Base-by-base conservation (phyloP, 2,888 invertebrate genomes). In the Spialia ferax region DNA sequence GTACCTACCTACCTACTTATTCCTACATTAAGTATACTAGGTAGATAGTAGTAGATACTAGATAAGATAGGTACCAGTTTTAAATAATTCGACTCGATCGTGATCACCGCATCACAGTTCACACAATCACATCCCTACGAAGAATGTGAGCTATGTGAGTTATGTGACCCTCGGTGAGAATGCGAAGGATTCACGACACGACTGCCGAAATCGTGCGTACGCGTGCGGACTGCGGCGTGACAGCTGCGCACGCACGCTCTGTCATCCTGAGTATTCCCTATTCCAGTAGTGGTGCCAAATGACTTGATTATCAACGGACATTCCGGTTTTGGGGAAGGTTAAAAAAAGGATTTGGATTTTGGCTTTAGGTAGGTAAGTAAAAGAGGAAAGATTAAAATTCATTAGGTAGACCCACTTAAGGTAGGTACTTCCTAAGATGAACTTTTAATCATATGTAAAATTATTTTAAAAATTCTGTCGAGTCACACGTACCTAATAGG, bases 81-180 rank as follows among this genome's bases (percentile, higher is more conserved):
- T 11, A 1, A 50, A 22, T 23, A n/a, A 22, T 50, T 50, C n/a
- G 5, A 50, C 22, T 23, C 23, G 22, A 23, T 50, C 50, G 50
- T 50, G 23, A 13, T 22, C 50, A 23, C 50, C 22, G 22, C 50
- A 22, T 50, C 45, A 45, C 45, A 45, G 23, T 22, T 18, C 50
- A 22, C n/a, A n/a, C n/a, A n/a, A n/a, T n/a, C n/a, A n/a, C 50
- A 50, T 50, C 50, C 50, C 22, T 50, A 13, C 79, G 73, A 71
- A 74, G 71, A 71, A 72, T 70, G 57, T 42, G 10, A 4, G 42
- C 13, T 57, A 22, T 59, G 42, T 15, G 22, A 22, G 29, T 89
- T 91, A 92, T 90, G 86, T 81, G 71, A 67, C 66, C 55, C 64
- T 26, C 62, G 50, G 65, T 63, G 57, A 63, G 66, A 83, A 84